These are phyloP conservation scores for Desoria tigrina DNA, from an alignment of 2,888 invertebrate genomes.

Conservation along the genomic window DNA sequence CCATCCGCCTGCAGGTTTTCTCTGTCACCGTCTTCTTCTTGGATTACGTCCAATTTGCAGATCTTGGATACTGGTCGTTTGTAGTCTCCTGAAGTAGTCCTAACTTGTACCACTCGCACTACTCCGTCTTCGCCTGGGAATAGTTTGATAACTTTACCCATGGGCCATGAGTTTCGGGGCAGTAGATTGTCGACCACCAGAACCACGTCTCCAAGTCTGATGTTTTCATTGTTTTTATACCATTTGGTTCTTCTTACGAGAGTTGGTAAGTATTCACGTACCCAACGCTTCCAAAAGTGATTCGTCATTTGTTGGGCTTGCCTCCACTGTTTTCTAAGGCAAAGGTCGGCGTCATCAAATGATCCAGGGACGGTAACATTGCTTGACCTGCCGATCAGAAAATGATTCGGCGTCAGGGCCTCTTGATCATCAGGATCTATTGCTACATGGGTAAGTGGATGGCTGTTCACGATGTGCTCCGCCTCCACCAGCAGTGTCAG, in stretches of 20 bases:
- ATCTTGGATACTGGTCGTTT: conserved; percentile 22
- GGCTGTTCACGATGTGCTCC: conserved; percentile 1
- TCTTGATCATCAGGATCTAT: conserved; percentile 5
- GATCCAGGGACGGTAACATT: background rate
- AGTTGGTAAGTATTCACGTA: conserved; percentile 46
- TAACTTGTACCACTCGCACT: conserved; percentile 20
- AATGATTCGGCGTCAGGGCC: conserved; percentile 9
- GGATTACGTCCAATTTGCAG: conserved; percentile 7
- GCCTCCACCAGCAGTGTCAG: conserved; percentile 3
- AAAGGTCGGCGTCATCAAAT: conserved; percentile 42
- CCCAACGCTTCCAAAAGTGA: conserved; percentile 49
- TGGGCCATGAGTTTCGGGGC: conserved; percentile 22
- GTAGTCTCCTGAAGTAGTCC: conserved; percentile 11
- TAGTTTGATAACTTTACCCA: conserved; percentile 2
- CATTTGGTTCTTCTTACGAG: conserved; percentile 42
- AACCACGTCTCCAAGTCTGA: conserved; percentile 17
- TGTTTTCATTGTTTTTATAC: background rate
- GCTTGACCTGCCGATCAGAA: background rate
- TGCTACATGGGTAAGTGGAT: background rate
- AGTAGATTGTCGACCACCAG: conserved; percentile 10
- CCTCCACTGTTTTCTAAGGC: conserved; percentile 52
- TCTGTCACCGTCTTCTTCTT: no score
- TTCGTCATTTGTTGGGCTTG: conserved; percentile 50
- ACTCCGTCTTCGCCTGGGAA: conserved; percentile 16
- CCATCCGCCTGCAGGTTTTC: no score